Evolutionary conservation across 2,888 invertebrate species (phyloP).

Genomic region (Osmoderma eremita): DNA sequence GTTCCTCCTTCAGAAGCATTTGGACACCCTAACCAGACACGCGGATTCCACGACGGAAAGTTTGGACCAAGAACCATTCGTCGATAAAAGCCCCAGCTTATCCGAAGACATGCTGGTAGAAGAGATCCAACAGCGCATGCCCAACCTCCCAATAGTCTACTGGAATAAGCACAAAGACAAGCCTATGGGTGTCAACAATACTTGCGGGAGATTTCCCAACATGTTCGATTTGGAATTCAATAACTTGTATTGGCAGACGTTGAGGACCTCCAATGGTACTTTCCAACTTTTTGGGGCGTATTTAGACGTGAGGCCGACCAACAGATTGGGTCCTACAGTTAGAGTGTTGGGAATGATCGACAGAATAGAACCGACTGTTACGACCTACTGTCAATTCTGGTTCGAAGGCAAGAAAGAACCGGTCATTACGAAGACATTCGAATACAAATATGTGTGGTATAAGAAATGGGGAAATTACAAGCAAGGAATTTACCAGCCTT

Average conservation of each 20-base stretch:
- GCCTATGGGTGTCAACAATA: slow-evolving; percentile 74
- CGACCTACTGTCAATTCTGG: slow-evolving; percentile 90
- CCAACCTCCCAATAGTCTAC: slow-evolving; percentile 85
- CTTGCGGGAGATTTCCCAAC: slow-evolving; percentile 86
- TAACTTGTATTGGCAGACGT: slow-evolving; percentile 92
- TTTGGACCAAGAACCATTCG: slow-evolving; percentile 67
- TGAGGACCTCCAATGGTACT: slow-evolving; percentile 84
- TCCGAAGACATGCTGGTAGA: slow-evolving; percentile 80
- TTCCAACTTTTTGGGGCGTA: slow-evolving; percentile 92
- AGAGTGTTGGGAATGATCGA: slow-evolving; percentile 88
- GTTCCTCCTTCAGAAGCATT: slow-evolving; percentile 66
- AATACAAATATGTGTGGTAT: slow-evolving; percentile 95
- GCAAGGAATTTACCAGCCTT: slow-evolving; percentile 90
- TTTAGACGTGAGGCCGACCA: slow-evolving; percentile 82
- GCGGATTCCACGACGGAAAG: slow-evolving; percentile 62
- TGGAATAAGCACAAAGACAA: slow-evolving; percentile 87
- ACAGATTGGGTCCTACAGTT: slow-evolving; percentile 83
- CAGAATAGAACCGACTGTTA: slow-evolving; percentile 83
- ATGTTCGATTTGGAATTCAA: slow-evolving; percentile 93
- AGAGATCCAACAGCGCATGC: slow-evolving; percentile 82
- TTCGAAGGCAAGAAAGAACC: slow-evolving; percentile 86
- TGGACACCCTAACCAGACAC: slow-evolving; percentile 60
- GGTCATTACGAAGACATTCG: slow-evolving; percentile 81
- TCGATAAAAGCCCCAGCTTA: slow-evolving; percentile 70
- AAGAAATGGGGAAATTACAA: slow-evolving; percentile 95